Conservation (phyloP, 1,140 invertebrate genomes). For the Callitettix versicolor region DNA sequence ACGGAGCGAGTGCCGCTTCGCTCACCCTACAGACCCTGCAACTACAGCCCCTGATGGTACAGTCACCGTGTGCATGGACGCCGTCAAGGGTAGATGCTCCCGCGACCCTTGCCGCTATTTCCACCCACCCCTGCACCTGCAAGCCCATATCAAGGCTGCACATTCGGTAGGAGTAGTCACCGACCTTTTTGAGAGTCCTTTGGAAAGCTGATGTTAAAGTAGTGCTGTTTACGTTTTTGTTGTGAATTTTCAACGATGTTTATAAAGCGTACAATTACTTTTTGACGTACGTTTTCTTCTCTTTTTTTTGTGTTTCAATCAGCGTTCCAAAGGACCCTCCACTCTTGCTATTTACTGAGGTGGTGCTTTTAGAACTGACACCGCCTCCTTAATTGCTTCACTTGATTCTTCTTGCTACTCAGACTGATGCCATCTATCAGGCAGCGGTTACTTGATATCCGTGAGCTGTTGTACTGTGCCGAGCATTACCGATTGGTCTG, state of each 20-base stretch:
- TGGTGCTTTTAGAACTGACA: too few relatives aligned
- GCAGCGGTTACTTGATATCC: too few relatives aligned
- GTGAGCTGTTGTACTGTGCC: too few relatives aligned
- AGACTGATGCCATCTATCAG: too few relatives aligned
- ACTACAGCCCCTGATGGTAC: constrained; percentile 87
- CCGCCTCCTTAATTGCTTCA: constrained; percentile 1
- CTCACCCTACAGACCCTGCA: constrained; percentile 83
- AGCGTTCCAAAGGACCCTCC: too few relatives aligned
- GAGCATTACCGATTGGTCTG: too few relatives aligned
- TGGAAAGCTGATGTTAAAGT: neutral
- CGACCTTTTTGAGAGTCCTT: constrained; percentile 22
- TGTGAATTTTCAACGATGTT: too few relatives aligned
- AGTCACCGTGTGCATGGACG: constrained; percentile 98
- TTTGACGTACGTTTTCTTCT: too few relatives aligned
- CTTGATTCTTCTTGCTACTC: constrained; percentile 14
- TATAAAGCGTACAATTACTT: too few relatives aligned
- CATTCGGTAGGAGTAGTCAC: constrained; percentile 89
- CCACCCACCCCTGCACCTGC: constrained; percentile 94
- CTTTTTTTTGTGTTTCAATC: too few relatives aligned
- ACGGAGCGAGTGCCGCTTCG: constrained; percentile 93
- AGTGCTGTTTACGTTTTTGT: too few relatives aligned
- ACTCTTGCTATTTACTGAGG: too few relatives aligned
- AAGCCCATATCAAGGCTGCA: constrained; percentile 95
- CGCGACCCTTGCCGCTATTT: constrained; percentile 94
- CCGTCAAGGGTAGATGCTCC: constrained; percentile 92